Evolutionary conservation across 2,797 vertebrate species (phyloP), one percentile per base, ranked within the genome.

Genomic region (Coilia nasus): DNA sequence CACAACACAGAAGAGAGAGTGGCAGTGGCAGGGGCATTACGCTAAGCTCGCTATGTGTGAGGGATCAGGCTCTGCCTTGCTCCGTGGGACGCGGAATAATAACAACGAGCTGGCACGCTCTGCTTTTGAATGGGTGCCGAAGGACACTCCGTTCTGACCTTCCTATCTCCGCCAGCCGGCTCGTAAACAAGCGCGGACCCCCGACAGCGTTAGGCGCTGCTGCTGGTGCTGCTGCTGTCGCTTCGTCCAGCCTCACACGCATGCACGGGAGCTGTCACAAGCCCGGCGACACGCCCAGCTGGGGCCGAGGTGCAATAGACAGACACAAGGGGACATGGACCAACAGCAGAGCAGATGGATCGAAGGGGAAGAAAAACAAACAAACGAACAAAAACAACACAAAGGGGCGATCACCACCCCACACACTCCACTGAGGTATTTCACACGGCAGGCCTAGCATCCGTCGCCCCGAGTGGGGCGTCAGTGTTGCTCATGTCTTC

Each of bases 91-190:
- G 84, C 86, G 83, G 85, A 54, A 9, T 54, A 57, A 81, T 83
- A 87, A 88, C 88, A 89, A 93, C 91, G 91, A 91, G 88, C 88
- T 92, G 89, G 89, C 87, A 89, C 59, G 50, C 9, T 54, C 50
- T 64, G 78, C 86, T 54, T 60, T 84, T 88, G 91, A 57, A 78
- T 14, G 35, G 82, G 47, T 86, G 84, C 83, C 81, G 85, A 87
- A 78, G 94, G 91, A 95, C 92, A 92, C 89, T 86, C 87, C 91
- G 92, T 94, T 89, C 93, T 92, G 90, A 93, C 90, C 90, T 84
- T 84, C 56, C 82, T 85, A 19, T 47, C 62, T 87, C 44, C 82
- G 67, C 81, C 81, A 78, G 47, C 54, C 54, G 57, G 62, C 54
- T 83, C 4, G 12, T 81, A 85, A 88, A 87, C 88, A 87, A 82